phyloP scores from a whole-genome alignment of 2,113 vertebrate species.

The Connochaetes taurinus region DNA sequence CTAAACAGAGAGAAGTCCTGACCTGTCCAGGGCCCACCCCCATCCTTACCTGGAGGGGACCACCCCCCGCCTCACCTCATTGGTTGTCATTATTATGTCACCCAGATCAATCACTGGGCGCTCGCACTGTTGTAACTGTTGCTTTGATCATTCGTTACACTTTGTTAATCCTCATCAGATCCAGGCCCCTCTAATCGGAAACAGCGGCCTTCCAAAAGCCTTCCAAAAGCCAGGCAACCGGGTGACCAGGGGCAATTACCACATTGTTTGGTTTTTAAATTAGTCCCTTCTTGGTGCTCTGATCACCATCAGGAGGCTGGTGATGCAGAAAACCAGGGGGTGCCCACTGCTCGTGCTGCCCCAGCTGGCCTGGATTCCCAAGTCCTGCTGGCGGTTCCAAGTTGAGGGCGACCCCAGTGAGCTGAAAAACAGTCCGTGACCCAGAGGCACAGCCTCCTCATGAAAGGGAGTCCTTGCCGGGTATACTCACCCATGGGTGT shows the following conservation, averaged over 20 bases:
- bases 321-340: slow-evolving; percentile 42
- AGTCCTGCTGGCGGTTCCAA: not conserved
- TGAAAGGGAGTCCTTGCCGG: not conserved
- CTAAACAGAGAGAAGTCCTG: not conserved
- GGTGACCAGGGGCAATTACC: slow-evolving; percentile 71
- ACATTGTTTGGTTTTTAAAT: slow-evolving; percentile 73
- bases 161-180: slow-evolving; percentile 86
- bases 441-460: not conserved
- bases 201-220: slow-evolving; percentile 75
- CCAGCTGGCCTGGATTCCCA: not conserved
- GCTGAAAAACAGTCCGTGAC: not conserved
- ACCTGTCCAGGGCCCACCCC: slow-evolving; percentile 46
- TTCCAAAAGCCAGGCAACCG: slow-evolving; percentile 70
- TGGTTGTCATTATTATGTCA: slow-evolving; percentile 85
- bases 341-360: not conserved
- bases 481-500: not conserved
- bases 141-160: slow-evolving; percentile 87
- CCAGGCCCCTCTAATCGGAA: slow-evolving; percentile 83
- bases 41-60: slow-evolving; percentile 76
- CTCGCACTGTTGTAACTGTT: slow-evolving; percentile 75
- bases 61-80: slow-evolving; percentile 73
- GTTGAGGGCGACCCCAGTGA: not conserved
- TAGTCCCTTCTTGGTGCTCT: slow-evolving; percentile 63
- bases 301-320: slow-evolving; percentile 55
- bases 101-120: slow-evolving; percentile 81